phyloP scores from a whole-genome alignment of 2,113 vertebrate genomes.

The Semnornis frantzii region DNA sequence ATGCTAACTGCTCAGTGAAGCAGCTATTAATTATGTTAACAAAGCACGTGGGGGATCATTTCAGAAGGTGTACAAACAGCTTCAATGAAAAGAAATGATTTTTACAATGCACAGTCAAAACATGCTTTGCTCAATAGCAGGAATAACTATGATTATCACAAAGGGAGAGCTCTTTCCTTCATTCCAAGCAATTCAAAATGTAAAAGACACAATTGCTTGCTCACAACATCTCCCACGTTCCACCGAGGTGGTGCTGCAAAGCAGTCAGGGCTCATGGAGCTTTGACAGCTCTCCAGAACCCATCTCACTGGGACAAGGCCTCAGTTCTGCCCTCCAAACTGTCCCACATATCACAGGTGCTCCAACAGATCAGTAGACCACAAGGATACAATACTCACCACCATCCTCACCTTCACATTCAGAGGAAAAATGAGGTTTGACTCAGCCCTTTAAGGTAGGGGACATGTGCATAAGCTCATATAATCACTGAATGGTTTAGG shows the following conservation, averaged over 20 bases:
- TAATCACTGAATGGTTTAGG: too few relatives aligned
- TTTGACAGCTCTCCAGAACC: too few relatives aligned
- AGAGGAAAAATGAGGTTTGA: too few relatives aligned
- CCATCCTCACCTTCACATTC: too few relatives aligned
- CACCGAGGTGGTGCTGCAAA: fast-evolving
- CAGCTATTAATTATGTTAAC: background rate
- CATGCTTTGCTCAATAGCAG: background rate
- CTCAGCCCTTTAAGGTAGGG: too few relatives aligned
- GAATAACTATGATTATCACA: background rate
- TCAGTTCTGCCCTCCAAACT: too few relatives aligned
- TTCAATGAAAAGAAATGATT: background rate
- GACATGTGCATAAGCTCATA: too few relatives aligned
- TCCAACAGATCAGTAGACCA: too few relatives aligned
- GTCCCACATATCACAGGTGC: too few relatives aligned
- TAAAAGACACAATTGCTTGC: background rate
- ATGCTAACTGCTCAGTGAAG: background rate
- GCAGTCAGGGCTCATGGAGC: fast-evolving
- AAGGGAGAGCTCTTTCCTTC: background rate
- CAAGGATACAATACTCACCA: too few relatives aligned
- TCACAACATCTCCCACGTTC: background rate
- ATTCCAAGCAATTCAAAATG: background rate
- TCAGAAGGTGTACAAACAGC: background rate
- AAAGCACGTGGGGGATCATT: background rate
- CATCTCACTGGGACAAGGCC: too few relatives aligned
- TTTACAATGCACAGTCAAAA: background rate